A percentile compares a stretch with the other conserved stretches of the same genome.
Evolutionary conservation across 2,113 vertebrate genomes (phyloP).

Genomic region (Montifringilla adamsi): DNA sequence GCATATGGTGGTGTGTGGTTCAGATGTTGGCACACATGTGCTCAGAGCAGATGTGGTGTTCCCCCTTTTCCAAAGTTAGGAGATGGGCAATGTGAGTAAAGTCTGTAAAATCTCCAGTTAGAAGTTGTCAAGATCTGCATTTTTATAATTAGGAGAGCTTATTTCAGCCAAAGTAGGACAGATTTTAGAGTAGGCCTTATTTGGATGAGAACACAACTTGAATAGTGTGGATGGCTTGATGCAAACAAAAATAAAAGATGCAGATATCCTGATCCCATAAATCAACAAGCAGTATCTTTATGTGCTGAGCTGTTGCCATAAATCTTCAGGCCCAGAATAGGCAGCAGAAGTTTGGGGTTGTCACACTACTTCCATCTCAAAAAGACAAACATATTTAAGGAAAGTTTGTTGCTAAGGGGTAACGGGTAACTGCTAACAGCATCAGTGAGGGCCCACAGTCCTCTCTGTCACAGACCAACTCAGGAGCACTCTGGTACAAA

Average conservation of each 20-base stretch:
- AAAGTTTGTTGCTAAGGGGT: not conserved
- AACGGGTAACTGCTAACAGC: not conserved
- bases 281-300: slow-evolving; percentile 10
- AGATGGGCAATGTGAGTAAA: not conserved
- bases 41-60: not conserved
- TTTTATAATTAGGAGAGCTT: slow-evolving; percentile 12
- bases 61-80: not conserved
- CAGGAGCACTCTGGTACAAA: not conserved
- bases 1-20: rapidly evolving
- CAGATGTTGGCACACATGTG: not conserved
- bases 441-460: not conserved
- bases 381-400: not conserved
- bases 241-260: slow-evolving; percentile 42
- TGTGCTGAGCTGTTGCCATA: slow-evolving; percentile 10
- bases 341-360: not conserved
- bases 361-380: not conserved
- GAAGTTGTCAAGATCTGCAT: not conserved
- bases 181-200: slow-evolving; percentile 21
- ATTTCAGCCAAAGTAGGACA: slow-evolving; percentile 7
- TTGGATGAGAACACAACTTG: not conserved
- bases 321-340: slow-evolving; percentile 18
- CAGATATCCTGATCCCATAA: slow-evolving; percentile 15
- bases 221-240: not conserved
- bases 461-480: not conserved
- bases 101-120: not conserved